Evolutionary conservation across 2,888 invertebrate genomes (phyloP).

Genomic region (Galeopsomyia nigrocyanea): DNA sequence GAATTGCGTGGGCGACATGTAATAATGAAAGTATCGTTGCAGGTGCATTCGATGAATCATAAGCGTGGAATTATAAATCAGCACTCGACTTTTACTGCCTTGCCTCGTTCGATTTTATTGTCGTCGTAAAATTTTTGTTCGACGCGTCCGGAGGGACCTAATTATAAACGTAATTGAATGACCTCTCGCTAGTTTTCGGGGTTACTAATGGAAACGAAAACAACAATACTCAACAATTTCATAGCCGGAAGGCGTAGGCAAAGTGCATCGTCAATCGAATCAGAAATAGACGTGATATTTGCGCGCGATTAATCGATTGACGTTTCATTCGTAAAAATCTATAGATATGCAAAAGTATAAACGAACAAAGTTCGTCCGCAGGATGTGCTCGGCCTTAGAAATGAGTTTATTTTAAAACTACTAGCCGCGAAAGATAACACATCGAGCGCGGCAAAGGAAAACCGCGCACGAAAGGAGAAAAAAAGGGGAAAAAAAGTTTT

Average conservation of each 20-base stretch:
- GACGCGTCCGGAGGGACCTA: not conserved
- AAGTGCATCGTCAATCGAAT: not conserved
- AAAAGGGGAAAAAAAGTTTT: not conserved
- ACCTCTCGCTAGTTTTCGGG: not conserved
- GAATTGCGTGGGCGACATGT: too few relatives aligned
- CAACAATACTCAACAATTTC: not conserved
- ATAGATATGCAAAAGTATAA: not conserved
- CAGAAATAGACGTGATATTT: not conserved
- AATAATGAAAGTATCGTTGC: not conserved
- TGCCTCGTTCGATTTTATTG: constrained; percentile 4
- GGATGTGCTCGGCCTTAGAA: too few relatives aligned
- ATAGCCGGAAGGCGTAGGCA: not conserved
- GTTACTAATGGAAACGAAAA: not conserved
- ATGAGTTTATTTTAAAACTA: too few relatives aligned
- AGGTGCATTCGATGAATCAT: not conserved
- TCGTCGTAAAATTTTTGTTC: not conserved
- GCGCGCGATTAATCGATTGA: too few relatives aligned
- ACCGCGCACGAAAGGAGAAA: not conserved
- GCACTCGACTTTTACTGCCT: not conserved
- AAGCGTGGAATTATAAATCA: not conserved
- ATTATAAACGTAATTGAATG: constrained; percentile 20
- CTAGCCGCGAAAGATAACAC: not conserved
- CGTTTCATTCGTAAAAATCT: too few relatives aligned
- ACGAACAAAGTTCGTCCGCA: not conserved
- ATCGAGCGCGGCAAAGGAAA: not conserved